phyloP scores from a whole-genome alignment of 2,888 invertebrate species.

The Catocala sponsa region DNA sequence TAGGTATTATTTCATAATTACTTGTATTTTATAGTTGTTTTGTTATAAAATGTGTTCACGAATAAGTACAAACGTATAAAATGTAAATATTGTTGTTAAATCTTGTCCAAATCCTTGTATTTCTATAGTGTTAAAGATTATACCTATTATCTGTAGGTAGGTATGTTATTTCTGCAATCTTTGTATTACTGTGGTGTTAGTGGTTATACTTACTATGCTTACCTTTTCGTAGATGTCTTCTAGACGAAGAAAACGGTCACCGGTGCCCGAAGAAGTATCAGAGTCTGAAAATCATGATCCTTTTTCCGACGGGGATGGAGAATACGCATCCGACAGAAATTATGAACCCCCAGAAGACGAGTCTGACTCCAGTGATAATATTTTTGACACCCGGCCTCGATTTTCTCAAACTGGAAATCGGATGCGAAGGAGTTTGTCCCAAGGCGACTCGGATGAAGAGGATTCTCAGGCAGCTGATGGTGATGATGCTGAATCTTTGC shows the following conservation, averaged over 20 bases:
- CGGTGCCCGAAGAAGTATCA: constrained; percentile 9
- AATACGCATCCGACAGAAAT: constrained; percentile 8
- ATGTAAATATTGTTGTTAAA: constrained; percentile 9
- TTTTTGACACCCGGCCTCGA: constrained; percentile 8
- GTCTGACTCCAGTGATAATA: constrained; percentile 8
- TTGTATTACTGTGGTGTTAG: constrained; percentile 11
- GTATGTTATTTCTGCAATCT: constrained; percentile 12
- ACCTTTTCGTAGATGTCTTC: constrained; percentile 8
- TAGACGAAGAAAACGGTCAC: constrained; percentile 7
- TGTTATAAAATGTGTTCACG: constrained; percentile 7
- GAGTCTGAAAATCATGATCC: constrained; percentile 8
- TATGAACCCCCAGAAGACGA: constrained; percentile 9
- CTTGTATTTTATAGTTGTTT: constrained; percentile 8
- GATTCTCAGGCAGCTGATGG: constrained; percentile 8
- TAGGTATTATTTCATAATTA: constrained; percentile 9
- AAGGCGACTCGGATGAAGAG: constrained; percentile 8
- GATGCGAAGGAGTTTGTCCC: constrained; percentile 7
- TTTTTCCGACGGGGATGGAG: constrained; percentile 9
- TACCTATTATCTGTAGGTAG: constrained; percentile 9
- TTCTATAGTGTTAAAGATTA: constrained; percentile 9
- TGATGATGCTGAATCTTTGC: constrained; percentile 9
- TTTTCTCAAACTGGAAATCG: constrained; percentile 9
- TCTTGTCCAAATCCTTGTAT: constrained; percentile 9
- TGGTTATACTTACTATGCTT: constrained; percentile 9
- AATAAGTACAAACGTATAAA: constrained; percentile 9